Base-by-base conservation (phyloP, 2,797 vertebrate genomes). In the Catamblyrhynchus diadema region DNA sequence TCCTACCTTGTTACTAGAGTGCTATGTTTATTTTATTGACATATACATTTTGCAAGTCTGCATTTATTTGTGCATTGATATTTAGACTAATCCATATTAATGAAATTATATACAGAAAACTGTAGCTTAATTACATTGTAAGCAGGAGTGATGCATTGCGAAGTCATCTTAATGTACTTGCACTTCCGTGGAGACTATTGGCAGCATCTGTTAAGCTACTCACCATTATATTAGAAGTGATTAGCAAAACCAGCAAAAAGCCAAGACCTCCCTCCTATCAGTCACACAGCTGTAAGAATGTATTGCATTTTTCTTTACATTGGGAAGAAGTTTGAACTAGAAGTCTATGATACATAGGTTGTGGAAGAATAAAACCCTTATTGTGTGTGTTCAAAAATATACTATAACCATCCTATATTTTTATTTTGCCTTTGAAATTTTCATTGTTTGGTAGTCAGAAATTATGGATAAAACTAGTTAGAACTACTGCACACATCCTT, bases 91-190 rank as follows among this genome's bases (percentile, higher is more conserved):
- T 96, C 94, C 71, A 95, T 96, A 86, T 88, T 87, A 93, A 83
- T 95, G 78, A 86, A 95, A 93, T 93, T 95, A 96, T 90, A 90
- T 48, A 53, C 57, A 73, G 57, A 69, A 72, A 95, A 85, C 59
- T 80, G 54, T 92, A 95, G 92, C 89, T 95, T 85, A 93, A 89
- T 96, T 96, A 86, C 42, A 27, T 67, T 78, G 60, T 87, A 96
- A 92, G 93, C 80, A 82, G 77, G 66, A 96, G 60, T 85, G 89
- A 96, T 82, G 14, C 75, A 84, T 95, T 93, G 72, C 88, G 93
- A 96, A 96, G 72, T 93, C 91, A 90, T 92, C 78, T 93, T 97
- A 96, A 97, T 97, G 73, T 88, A 96, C 92, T 97, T 95, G 62
- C 56, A 90, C 4, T 7, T 90, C 88, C 69, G 81, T 39, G 67